Percentiles rank a stretch among this genome's conserved stretches.
Evolutionary conservation across 1,140 invertebrate genomes (phyloP).

Genomic region (Platorchestia sp.): DNA sequence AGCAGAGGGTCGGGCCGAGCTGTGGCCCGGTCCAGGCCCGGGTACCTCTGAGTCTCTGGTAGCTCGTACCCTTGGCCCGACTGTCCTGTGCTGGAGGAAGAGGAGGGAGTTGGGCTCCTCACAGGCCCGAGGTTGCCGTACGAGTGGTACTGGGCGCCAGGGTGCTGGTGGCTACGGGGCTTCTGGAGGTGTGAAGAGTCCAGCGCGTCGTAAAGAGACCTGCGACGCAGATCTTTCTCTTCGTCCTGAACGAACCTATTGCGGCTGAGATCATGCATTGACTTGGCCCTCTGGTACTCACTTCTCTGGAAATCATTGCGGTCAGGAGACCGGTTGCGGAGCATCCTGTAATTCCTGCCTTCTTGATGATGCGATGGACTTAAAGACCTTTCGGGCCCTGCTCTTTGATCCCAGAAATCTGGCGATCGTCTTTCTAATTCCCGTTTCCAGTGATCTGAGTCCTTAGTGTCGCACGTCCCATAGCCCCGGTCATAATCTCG

Average conservation of each 20-base stretch:
- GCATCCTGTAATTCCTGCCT: constrained; percentile 57
- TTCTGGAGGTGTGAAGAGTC: constrained; percentile 58
- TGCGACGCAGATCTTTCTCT: constrained; percentile 60
- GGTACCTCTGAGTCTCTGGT: constrained; percentile 61
- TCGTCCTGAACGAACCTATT: constrained; percentile 42
- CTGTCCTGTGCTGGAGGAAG: constrained; percentile 58
- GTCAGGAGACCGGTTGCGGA: constrained; percentile 59
- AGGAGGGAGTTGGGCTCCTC: constrained; percentile 57
- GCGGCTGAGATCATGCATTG: constrained; percentile 65
- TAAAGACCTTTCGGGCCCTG: constrained; percentile 46
- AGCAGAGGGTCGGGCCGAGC: constrained; percentile 63
- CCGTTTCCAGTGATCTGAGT: constrained; percentile 60
- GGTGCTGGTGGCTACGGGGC: constrained; percentile 49
- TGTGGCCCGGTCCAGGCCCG: constrained; percentile 63
- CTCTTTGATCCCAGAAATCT: constrained; percentile 59
- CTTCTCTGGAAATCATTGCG: constrained; percentile 61
- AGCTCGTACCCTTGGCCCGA: constrained; percentile 61
- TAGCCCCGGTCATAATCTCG: constrained; percentile 62
- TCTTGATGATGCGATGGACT: constrained; percentile 59
- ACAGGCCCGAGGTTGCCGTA: constrained; percentile 57
- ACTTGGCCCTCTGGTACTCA: constrained; percentile 64
- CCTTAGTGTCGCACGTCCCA: constrained; percentile 62
- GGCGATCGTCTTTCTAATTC: constrained; percentile 60
- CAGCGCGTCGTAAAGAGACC: constrained; percentile 63
- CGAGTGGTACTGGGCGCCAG: constrained; percentile 57